phyloP scores from a whole-genome alignment of 2,888 invertebrate species.

The Oligia strigilis region DNA sequence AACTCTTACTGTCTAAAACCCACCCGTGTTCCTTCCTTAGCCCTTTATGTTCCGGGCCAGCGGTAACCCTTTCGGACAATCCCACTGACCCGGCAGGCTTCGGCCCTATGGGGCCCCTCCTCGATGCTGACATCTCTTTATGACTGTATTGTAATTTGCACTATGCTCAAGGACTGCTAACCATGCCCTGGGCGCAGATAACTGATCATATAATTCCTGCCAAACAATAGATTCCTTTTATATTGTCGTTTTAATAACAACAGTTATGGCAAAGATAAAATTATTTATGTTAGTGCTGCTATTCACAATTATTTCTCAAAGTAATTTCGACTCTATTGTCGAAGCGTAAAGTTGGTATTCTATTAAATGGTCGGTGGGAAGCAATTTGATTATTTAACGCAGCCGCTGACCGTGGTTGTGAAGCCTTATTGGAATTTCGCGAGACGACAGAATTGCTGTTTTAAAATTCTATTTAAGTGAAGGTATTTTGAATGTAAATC shows the following conservation, averaged over 20 bases:
- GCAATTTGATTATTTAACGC: constrained; percentile 60
- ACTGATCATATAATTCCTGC: constrained; percentile 47
- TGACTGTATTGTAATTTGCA: constrained; percentile 47
- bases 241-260: constrained; percentile 61
- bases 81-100: too few relatives aligned
- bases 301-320: constrained; percentile 24
- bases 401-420: constrained; percentile 46
- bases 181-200: constrained; percentile 29
- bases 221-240: constrained; percentile 56
- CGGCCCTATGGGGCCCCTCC: too few relatives aligned
- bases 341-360: constrained; percentile 18
- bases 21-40: too few relatives aligned
- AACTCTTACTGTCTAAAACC: too few relatives aligned
- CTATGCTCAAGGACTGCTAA: constrained; percentile 12
- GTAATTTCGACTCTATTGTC: constrained; percentile 23
- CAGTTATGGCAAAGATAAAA: constrained; percentile 55
- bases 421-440: constrained; percentile 44
- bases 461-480: constrained; percentile 29
- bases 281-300: constrained; percentile 53
- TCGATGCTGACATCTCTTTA: constrained; percentile 8
- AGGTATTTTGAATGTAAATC: constrained; percentile 19
- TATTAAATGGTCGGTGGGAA: constrained; percentile 12
- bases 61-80: too few relatives aligned
- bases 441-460: constrained; percentile 26
- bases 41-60: too few relatives aligned